Evolutionary conservation across 2,888 invertebrate species (phyloP).

Genomic region (Allygus modestus): DNA sequence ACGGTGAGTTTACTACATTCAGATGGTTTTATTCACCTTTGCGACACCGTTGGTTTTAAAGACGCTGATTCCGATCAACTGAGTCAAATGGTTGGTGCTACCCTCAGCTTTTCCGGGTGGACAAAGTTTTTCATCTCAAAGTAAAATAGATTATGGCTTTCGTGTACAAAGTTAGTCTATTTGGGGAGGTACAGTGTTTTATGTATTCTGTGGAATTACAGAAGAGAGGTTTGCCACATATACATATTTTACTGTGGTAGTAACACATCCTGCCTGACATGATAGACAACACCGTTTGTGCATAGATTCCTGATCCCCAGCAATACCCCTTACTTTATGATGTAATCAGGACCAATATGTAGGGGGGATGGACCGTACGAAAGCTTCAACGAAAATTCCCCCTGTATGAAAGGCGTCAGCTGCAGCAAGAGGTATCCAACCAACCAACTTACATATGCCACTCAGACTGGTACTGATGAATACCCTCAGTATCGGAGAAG

Average conservation of each 20-base stretch:
- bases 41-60: too few species aligned
- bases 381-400: conserved; percentile 70
- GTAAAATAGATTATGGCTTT: conserved; percentile 65
- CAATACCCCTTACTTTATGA: conserved; percentile 70
- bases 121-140: conserved; percentile 71
- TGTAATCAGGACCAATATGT: conserved; percentile 67
- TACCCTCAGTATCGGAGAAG: conserved; percentile 72
- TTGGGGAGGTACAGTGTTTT: conserved; percentile 67
- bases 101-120: too few species aligned
- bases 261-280: conserved; percentile 67
- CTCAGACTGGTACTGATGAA: conserved; percentile 70
- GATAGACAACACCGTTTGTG: conserved; percentile 72
- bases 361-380: conserved; percentile 73
- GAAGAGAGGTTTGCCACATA: conserved; percentile 72
- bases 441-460: conserved; percentile 70
- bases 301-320: conserved; percentile 72
- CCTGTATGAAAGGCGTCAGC: conserved; percentile 73
- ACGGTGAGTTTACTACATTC: too few species aligned
- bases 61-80: too few species aligned
- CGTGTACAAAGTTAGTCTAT: conserved; percentile 67
- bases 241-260: conserved; percentile 70
- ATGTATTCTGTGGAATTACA: conserved; percentile 71
- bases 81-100: too few species aligned
- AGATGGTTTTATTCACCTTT: too few species aligned
- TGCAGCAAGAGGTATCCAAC: conserved; percentile 74